A percentile compares a stretch with the other conserved stretches of the same genome.
Evolutionary conservation across 35 echinoderm and acorn worm species (phyloP).

Genomic region (Strongylocentrotus purpuratus): DNA sequence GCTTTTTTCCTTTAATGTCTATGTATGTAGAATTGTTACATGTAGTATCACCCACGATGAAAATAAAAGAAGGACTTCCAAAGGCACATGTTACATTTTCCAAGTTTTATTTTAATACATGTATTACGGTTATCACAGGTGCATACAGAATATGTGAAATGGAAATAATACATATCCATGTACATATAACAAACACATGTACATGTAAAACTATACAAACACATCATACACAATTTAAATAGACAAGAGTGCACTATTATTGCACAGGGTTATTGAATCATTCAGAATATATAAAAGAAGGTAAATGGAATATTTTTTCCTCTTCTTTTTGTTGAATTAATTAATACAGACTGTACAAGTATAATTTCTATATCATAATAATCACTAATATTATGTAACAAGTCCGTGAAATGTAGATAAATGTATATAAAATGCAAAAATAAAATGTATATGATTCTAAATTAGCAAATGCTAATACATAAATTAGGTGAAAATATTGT

Average conservation of each 20-base stretch:
- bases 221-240: background rate
- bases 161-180: background rate
- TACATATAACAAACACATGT: background rate
- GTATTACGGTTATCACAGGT: background rate
- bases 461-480: too few relatives aligned
- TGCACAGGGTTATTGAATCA: background rate
- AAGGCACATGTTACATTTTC: background rate
- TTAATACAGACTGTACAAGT: background rate
- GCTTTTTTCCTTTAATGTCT: too few relatives aligned
- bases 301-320: too few relatives aligned
- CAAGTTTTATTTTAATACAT: background rate
- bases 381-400: background rate
- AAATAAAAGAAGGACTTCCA: background rate
- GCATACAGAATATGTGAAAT: too few relatives aligned
- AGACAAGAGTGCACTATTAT: background rate
- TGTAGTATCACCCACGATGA: too few relatives aligned
- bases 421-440: too few relatives aligned
- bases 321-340: too few relatives aligned
- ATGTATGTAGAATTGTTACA: too few relatives aligned
- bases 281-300: background rate
- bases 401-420: background rate
- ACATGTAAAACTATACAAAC: background rate
- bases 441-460: too few relatives aligned
- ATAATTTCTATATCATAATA: background rate
- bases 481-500: too few relatives aligned